Conservation (phyloP, 2,113 vertebrate species). For the Riparia riparia region DNA sequence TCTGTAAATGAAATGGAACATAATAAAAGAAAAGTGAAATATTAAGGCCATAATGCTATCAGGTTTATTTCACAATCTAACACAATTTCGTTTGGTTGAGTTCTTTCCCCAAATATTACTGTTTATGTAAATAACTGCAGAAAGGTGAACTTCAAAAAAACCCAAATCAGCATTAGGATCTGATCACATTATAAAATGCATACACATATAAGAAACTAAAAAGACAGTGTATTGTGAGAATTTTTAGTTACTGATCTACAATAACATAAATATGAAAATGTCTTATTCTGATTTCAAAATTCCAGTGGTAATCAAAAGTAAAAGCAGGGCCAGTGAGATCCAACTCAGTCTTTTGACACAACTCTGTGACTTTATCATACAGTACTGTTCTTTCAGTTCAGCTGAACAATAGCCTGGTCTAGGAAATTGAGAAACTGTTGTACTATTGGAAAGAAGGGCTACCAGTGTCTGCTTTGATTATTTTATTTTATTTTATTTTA, state of each 20-base stretch:
- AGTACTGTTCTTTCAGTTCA: neutral
- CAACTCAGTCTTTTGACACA: neutral
- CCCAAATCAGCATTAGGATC: neutral
- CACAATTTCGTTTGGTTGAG: neutral
- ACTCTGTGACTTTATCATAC: neutral
- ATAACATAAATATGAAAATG: neutral
- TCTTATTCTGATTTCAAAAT: neutral
- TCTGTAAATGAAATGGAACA: neutral
- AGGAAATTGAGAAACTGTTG: conserved; percentile 2
- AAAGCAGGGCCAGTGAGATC: neutral
- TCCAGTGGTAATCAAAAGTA: neutral
- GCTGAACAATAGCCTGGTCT: neutral
- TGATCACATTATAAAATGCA: neutral
- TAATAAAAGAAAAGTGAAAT: neutral
- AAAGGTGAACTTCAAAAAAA: neutral
- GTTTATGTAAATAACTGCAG: neutral
- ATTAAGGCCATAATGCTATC: neutral
- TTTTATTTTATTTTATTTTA: neutral
- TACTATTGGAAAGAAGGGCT: neutral
- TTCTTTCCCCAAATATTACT: neutral
- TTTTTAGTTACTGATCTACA: neutral
- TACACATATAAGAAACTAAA: neutral
- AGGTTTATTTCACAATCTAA: neutral
- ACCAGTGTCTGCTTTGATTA: neutral
- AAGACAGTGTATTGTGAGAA: neutral